Base-by-base conservation (phyloP, 2,797 vertebrate genomes). In the Eospalax fontanierii region DNA sequence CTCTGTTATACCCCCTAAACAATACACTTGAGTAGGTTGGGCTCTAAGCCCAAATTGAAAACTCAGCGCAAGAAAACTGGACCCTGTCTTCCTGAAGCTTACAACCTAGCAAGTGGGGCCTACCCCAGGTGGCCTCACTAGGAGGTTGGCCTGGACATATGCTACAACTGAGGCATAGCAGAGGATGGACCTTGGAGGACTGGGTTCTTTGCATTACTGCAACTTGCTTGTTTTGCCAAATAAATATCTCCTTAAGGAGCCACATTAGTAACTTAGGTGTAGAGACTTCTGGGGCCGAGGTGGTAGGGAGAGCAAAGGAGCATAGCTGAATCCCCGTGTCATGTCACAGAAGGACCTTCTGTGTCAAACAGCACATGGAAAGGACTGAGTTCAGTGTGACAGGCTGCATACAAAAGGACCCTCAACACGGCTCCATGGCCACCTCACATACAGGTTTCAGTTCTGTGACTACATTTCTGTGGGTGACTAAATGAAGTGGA, bases 221-320 rank as follows among this genome's bases (percentile, higher is more conserved):
- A 68, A 11, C 68, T 35, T 95, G 50, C 87, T 96, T 79, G 50
- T 50, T 91, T 79, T 43, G 57, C 75, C 70, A 87, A 68, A 46
- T 70, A 59, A 89, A 90, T 70, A 80, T 73, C 35, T 59, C 50
- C 46, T 2, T 76, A 70, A 91, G 87, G 63, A 88, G 18, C 26
- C 73, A 78, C 70, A 61, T 95, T 79, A 95, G 54, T 54, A 95
- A 40, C 89, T 12, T 8, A 82, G 84, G 73, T 26, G 81, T 81
- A 76, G 46, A 63, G 61, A 59, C 54, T 76, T 88, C 84, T 81
- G 6, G 75, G 71, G 92, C n/a, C n/a, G n/a, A 68, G 35, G 75
- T 76, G 80, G 74, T 73, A 66, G 82, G 40, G 3, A 24, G n/a
- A 68, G 63, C 46, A 61, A 61, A 75, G 71, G 33, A 57, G 61